Conservation (phyloP, 2,113 vertebrate species). For the Corvus hawaiiensis region DNA sequence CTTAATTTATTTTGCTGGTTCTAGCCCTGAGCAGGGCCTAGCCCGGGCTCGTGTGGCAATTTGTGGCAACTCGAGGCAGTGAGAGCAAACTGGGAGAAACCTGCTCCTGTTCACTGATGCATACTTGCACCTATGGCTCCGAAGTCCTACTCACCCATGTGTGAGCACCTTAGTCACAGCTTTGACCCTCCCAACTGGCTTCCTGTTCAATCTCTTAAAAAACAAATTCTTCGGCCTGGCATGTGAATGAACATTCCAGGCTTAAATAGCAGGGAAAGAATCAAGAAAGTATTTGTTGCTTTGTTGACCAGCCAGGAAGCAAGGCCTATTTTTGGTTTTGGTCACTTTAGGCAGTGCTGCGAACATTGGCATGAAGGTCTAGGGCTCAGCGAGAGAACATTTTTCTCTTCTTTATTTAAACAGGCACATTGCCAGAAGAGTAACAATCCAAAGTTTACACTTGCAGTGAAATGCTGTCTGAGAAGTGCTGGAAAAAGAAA, state of each 20-base stretch:
- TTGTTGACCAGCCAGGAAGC: background rate
- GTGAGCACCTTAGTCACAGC: background rate
- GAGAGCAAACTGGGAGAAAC: background rate
- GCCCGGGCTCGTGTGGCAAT: accelerated
- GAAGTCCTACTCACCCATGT: background rate
- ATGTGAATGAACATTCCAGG: background rate
- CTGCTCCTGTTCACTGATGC: background rate
- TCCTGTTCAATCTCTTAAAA: background rate
- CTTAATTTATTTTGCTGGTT: background rate
- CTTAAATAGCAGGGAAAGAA: background rate
- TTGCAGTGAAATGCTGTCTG: background rate
- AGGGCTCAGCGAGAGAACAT: background rate
- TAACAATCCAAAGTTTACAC: background rate
- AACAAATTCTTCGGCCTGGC: background rate
- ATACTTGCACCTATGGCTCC: background rate
- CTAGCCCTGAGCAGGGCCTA: background rate
- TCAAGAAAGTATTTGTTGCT: background rate
- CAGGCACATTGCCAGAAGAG: background rate
- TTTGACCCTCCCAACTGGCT: background rate
- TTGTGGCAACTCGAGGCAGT: background rate
- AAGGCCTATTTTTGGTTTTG: background rate
- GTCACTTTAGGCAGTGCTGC: background rate
- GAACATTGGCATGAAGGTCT: background rate
- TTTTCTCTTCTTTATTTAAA: slow-evolving; percentile 23
- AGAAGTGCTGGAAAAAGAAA: background rate